Percentiles rank a stretch among this genome's conserved stretches.
Evolutionary conservation across 2,888 invertebrate genomes (phyloP).

Genomic region (Drosophila flavopinicola): DNA sequence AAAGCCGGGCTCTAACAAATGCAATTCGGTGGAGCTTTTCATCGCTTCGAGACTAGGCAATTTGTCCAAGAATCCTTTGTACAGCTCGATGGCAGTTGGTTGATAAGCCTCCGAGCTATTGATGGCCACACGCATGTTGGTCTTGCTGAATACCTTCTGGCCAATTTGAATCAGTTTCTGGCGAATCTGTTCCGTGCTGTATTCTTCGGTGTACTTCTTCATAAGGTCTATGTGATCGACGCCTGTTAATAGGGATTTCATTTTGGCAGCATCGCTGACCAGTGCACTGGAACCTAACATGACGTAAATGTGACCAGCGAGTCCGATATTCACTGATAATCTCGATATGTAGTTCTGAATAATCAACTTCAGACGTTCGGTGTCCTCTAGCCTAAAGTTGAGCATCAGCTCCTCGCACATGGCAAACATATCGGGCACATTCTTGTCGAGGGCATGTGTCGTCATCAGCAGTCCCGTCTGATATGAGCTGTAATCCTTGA

Average conservation of each 20-base stretch:
- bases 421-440: slow-evolving; percentile 91
- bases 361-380: slow-evolving; percentile 90
- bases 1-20: slow-evolving; percentile 86
- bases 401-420: slow-evolving; percentile 92
- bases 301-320: slow-evolving; percentile 92
- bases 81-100: slow-evolving; percentile 79
- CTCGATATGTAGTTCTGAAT: slow-evolving; percentile 91
- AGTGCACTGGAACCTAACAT: slow-evolving; percentile 92
- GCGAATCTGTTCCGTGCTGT: slow-evolving; percentile 87
- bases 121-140: slow-evolving; percentile 88
- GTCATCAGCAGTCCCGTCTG: slow-evolving; percentile 90
- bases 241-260: slow-evolving; percentile 91
- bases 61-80: slow-evolving; percentile 82
- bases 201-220: slow-evolving; percentile 89
- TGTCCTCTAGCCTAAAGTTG: slow-evolving; percentile 88
- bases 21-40: slow-evolving; percentile 76
- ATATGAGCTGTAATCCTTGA: slow-evolving; percentile 88
- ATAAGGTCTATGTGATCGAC: slow-evolving; percentile 91
- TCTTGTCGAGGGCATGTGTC: slow-evolving; percentile 93
- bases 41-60: slow-evolving; percentile 55
- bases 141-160: slow-evolving; percentile 87
- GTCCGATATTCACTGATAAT: slow-evolving; percentile 90
- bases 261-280: slow-evolving; percentile 89
- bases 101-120: slow-evolving; percentile 86
- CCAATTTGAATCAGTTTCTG: slow-evolving; percentile 88